phyloP scores from a whole-genome alignment of 2,888 invertebrate species.

The Spilosoma lubricipeda region DNA sequence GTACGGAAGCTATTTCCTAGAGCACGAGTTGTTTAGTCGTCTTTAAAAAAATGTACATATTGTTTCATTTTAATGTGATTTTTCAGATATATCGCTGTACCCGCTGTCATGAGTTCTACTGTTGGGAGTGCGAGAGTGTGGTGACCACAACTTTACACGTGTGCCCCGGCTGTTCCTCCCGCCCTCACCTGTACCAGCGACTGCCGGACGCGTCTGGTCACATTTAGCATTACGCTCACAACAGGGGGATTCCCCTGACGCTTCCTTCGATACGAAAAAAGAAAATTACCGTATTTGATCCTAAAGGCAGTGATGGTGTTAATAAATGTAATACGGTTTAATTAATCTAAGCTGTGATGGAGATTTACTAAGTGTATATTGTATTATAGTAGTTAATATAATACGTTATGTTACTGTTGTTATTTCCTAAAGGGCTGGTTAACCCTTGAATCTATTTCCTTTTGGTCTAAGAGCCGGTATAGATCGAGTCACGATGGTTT shows the following conservation, averaged over 20 bases:
- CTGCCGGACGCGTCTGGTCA: constrained; percentile 67
- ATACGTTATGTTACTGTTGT: neutral
- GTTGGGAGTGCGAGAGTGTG: constrained; percentile 98
- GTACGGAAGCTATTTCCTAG: too few species aligned
- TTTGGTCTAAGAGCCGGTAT: neutral
- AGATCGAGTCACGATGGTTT: too few species aligned
- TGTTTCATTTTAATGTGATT: neutral
- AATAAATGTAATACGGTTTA: constrained; percentile 16
- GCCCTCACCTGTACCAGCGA: constrained; percentile 79
- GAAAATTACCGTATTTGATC: constrained; percentile 15
- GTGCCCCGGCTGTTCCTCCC: constrained; percentile 98
- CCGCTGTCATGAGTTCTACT: constrained; percentile 93
- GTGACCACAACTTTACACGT: constrained; percentile 97
- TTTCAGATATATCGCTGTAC: constrained; percentile 92
- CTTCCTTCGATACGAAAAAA: constrained; percentile 23
- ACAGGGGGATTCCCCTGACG: neutral
- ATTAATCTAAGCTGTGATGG: neutral
- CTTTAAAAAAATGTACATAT: neutral
- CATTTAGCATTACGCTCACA: constrained; percentile 12
- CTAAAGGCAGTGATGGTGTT: constrained; percentile 13
- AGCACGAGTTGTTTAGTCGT: neutral
- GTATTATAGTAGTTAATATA: neutral
- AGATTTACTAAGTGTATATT: neutral
- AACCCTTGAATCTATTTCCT: neutral
- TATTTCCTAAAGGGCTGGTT: neutral